Conservation (phyloP, 2,888 invertebrate genomes). For the Tupiocoris notatus region DNA sequence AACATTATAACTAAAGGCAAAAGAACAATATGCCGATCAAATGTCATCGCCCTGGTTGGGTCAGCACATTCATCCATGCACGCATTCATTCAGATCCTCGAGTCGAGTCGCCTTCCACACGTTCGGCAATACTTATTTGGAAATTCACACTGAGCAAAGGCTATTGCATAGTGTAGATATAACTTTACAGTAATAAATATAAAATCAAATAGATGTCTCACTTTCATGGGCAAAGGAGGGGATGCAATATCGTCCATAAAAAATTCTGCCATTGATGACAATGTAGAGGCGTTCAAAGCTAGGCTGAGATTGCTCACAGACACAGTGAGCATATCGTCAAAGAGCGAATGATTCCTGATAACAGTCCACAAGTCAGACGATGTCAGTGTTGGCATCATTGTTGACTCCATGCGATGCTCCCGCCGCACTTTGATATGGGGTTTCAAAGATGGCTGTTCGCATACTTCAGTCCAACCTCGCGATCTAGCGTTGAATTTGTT, state of each 20-base stretch:
- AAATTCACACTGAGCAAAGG: too few relatives aligned
- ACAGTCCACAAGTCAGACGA: constrained; percentile 47
- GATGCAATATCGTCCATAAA: constrained; percentile 83
- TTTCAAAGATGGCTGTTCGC: constrained; percentile 48
- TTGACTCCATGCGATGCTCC: constrained; percentile 59
- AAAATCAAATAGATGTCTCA: constrained; percentile 53
- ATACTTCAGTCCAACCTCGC: constrained; percentile 74
- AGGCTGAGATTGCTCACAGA: constrained; percentile 60
- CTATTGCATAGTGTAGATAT: too few relatives aligned
- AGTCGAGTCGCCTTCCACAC: too few relatives aligned
- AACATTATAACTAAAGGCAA: too few relatives aligned
- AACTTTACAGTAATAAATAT: too few relatives aligned
- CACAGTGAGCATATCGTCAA: constrained; percentile 48
- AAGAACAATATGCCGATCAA: too few relatives aligned
- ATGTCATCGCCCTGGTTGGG: too few relatives aligned
- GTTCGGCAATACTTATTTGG: too few relatives aligned
- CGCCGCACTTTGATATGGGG: constrained; percentile 63
- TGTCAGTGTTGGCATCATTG: constrained; percentile 38
- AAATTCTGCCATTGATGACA: constrained; percentile 77
- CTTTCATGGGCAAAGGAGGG: constrained; percentile 78
- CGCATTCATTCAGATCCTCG: too few relatives aligned
- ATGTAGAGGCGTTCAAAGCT: constrained; percentile 75
- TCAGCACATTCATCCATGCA: too few relatives aligned
- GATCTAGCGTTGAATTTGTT: constrained; percentile 79
- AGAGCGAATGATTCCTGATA: constrained; percentile 48